A percentile compares a stretch with the other conserved stretches of the same genome.
Evolutionary conservation across 2,797 vertebrate genomes (phyloP).

Genomic region (Furcifer pardalis): DNA sequence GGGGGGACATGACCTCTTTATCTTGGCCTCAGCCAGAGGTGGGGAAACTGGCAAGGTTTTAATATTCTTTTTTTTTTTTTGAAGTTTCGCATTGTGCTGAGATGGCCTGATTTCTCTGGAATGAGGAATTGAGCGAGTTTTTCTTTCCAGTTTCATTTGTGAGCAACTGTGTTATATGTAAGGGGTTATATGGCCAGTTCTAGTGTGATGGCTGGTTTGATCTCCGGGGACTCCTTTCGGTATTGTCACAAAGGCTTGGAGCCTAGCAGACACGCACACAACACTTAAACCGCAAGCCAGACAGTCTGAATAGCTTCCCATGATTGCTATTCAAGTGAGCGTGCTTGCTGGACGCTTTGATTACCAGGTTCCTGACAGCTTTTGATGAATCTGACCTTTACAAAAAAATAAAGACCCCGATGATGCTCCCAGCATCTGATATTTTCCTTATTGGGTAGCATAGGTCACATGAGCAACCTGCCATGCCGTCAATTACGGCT

Average conservation of each 20-base stretch:
- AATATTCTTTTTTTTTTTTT: too few species aligned
- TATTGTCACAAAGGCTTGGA: slow-evolving; percentile 34
- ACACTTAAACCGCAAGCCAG: slow-evolving; percentile 40
- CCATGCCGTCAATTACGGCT: slow-evolving; percentile 13
- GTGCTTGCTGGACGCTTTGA: slow-evolving; percentile 34
- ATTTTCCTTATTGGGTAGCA: slow-evolving; percentile 8
- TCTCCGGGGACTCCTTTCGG: background rate
- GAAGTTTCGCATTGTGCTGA: too few species aligned
- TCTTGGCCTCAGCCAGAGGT: too few species aligned
- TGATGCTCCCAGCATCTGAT: slow-evolving; percentile 17
- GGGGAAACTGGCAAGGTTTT: too few species aligned
- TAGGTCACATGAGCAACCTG: background rate
- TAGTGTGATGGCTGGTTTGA: background rate
- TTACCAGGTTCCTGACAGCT: slow-evolving; percentile 43
- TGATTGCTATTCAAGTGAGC: slow-evolving; percentile 39
- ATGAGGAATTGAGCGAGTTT: too few species aligned
- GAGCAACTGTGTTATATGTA: too few species aligned
- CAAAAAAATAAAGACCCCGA: background rate
- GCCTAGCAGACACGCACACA: slow-evolving; percentile 26
- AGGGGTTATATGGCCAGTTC: too few species aligned
- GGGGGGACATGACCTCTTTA: too few species aligned
- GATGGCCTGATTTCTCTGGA: too few species aligned
- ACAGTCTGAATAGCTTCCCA: slow-evolving; percentile 32
- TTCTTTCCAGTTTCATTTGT: too few species aligned
- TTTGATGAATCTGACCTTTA: slow-evolving; percentile 38